Evolutionary conservation across 2,113 vertebrate genomes (phyloP).

Genomic region (Dipodomys ordii): DNA sequence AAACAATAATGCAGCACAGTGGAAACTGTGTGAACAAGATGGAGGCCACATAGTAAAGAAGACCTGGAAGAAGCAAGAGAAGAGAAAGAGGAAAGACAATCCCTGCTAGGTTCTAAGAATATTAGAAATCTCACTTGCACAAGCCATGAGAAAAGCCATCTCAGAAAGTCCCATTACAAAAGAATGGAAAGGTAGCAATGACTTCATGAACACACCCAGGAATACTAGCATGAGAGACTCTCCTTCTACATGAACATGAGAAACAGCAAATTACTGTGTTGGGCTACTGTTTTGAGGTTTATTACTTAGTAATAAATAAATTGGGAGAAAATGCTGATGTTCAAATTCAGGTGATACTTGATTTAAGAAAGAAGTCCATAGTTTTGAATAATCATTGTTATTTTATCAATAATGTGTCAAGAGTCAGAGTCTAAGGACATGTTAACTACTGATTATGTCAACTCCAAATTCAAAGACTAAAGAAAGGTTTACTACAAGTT

Average conservation of each 20-base stretch:
- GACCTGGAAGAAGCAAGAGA: background rate
- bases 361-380: background rate
- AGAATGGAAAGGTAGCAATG: background rate
- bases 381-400: background rate
- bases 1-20: background rate
- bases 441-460: background rate
- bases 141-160: background rate
- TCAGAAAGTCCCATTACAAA: accelerated
- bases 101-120: background rate
- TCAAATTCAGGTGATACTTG: background rate
- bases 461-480: background rate
- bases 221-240: background rate
- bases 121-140: background rate
- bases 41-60: background rate
- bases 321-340: background rate
- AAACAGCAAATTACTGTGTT: background rate
- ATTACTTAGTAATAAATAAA: background rate
- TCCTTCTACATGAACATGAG: background rate
- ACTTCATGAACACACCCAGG: background rate
- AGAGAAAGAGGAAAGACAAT: background rate
- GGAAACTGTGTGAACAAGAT: background rate
- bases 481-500: background rate
- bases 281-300: background rate
- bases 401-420: background rate
- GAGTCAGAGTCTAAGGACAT: conserved; percentile 23